Evolutionary conservation across 2,113 vertebrate species (phyloP), one percentile per base, ranked within the genome.

Genomic region (Diadophis punctatus): DNA sequence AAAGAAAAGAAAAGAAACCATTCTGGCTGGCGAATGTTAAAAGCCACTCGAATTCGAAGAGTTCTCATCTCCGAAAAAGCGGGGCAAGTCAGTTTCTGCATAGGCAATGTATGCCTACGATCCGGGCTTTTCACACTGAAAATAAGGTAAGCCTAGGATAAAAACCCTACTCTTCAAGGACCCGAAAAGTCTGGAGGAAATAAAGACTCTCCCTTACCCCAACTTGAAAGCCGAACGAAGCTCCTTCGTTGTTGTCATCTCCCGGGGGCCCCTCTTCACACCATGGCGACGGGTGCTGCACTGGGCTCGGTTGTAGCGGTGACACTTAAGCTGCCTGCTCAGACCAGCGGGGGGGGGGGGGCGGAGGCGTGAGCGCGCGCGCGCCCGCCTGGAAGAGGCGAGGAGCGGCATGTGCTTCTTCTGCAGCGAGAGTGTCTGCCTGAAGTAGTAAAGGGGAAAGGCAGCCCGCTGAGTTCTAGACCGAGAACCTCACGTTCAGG

Each of bases 151-250:
- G 18, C 91, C 53, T 93, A 92, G 2, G 1, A 94, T 94, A 90
- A 46, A 89, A 93, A 93, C 86, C 93, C 90, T 94, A 58, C 80
- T 96, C 93, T 93, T 93, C 96, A 95, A 87, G 96, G 93, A 87
- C 96, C 96, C 95, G 92, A 94, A 93, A 94, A 88, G 74, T 80
- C 91, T 93, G 3, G 20, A 34, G 93, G 89, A 90, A 90, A 92
- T 92, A 96, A 96, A 97, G 95, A 91, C 86, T 96, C 94, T 95
- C 93, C 95, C 97, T 98, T 98, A 98, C 97, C 97, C 96, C 96
- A 98, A 98, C 97, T 97, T 98, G 97, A 96, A 96, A 94, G 95
- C 95, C 95, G 96, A 96, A 95, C 87, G 90, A 93, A 96, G 96
- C 96, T 96, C 96, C 96, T 97, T 94, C 95, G 94, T 97, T 96